phyloP scores from a whole-genome alignment of 2,888 invertebrate genomes.

The Latheticus oryzae region DNA sequence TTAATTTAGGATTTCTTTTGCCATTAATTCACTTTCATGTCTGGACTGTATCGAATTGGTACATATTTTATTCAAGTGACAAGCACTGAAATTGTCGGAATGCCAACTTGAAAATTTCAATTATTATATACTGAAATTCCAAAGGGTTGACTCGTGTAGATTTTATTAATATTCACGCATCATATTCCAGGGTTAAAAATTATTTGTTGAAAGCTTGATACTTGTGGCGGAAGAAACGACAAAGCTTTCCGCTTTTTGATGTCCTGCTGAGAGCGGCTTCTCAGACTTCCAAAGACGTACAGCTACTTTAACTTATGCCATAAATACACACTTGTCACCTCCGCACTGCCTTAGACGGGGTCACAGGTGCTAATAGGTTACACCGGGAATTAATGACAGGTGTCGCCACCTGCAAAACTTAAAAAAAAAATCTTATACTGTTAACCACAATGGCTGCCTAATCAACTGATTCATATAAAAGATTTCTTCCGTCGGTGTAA shows the following conservation, averaged over 20 bases:
- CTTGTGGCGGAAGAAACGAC: conserved; percentile 41
- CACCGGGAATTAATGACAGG: conserved; percentile 47
- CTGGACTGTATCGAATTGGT: conserved; percentile 34
- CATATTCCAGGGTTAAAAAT: conserved; percentile 26
- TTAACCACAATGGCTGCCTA: conserved; percentile 4
- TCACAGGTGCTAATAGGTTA: conserved; percentile 51
- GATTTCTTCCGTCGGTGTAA: conserved; percentile 57
- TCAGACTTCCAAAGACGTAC: conserved; percentile 44
- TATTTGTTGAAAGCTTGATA: conserved; percentile 42
- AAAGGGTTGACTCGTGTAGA: conserved; percentile 18
- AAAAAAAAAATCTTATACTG: too few relatives aligned
- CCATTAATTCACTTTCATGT: conserved; percentile 35
- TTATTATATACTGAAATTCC: conserved; percentile 27
- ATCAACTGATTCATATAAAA: conserved; percentile 33
- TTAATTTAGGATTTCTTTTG: conserved; percentile 40
- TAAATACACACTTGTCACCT: conserved; percentile 50
- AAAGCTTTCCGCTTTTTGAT: conserved; percentile 41
- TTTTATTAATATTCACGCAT: conserved; percentile 33
- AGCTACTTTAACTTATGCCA: conserved; percentile 48
- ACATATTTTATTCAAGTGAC: conserved; percentile 38
- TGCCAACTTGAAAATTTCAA: conserved; percentile 38
- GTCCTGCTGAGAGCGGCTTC: conserved; percentile 50
- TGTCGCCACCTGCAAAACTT: conserved; percentile 44
- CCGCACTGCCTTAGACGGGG: conserved; percentile 45
- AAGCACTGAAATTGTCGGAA: conserved; percentile 33